Evolutionary conservation across 2,113 vertebrate genomes (phyloP).

Genomic region (Pygoscelis antarcticus): DNA sequence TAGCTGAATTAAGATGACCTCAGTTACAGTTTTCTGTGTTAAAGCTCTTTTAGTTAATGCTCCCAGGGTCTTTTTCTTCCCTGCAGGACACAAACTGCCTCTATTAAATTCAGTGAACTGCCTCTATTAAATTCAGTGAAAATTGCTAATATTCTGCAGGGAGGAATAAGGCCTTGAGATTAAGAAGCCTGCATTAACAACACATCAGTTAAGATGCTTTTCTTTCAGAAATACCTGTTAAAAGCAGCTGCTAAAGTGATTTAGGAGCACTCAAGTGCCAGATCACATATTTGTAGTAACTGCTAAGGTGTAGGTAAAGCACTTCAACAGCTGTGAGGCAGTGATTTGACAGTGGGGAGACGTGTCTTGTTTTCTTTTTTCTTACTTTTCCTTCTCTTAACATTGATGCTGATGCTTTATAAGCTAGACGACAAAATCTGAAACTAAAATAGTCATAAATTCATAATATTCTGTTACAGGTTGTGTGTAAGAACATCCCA

Average conservation of each 20-base stretch:
- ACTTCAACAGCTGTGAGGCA: background rate
- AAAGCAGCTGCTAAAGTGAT: conserved; percentile 4
- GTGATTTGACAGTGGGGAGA: background rate
- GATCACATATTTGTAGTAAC: background rate
- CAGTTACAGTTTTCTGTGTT: conserved; percentile 15
- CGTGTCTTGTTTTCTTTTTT: background rate
- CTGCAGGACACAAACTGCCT: conserved; percentile 37
- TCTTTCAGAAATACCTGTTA: background rate
- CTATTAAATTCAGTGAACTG: conserved; percentile 27
- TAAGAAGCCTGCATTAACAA: background rate
- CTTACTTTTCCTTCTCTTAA: background rate
- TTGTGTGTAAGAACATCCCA: background rate
- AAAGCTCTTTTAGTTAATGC: conserved; percentile 36
- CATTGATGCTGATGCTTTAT: background rate
- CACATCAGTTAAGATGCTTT: background rate
- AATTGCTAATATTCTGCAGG: conserved; percentile 11
- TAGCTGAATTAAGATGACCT: conserved; percentile 45
- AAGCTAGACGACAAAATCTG: background rate
- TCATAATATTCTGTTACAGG: background rate
- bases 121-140: conserved; percentile 29
- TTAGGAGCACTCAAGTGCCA: background rate
- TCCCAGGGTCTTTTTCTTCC: conserved; percentile 31
- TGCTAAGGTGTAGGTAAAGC: background rate
- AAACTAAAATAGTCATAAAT: background rate
- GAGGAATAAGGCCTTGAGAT: conserved; percentile 7